These are phyloP conservation scores for Limnodromus scolopaceus DNA, from an alignment of 2,797 vertebrate species.

Conservation along the genomic window DNA sequence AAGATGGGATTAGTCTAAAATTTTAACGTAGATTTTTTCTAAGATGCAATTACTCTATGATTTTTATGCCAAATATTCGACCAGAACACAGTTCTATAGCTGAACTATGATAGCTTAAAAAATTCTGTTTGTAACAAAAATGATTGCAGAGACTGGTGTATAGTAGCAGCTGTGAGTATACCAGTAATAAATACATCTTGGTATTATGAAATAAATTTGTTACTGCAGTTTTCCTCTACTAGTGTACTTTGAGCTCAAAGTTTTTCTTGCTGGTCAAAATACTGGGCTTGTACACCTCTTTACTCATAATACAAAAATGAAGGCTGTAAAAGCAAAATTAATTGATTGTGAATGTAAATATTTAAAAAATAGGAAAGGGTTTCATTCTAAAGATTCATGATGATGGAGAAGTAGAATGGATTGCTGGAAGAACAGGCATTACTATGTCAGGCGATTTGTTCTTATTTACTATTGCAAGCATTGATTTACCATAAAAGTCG, in stretches of 20 bases:
- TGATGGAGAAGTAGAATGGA: neutral
- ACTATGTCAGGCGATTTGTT: neutral
- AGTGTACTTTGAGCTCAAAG: neutral
- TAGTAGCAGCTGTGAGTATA: neutral
- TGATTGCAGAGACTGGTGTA: neutral
- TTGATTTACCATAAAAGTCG: constrained; percentile 10
- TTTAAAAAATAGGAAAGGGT: neutral
- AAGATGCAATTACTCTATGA: neutral
- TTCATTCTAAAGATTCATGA: neutral
- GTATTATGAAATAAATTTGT: neutral
- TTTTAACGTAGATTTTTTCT: neutral
- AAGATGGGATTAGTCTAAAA: neutral
- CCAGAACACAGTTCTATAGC: neutral
- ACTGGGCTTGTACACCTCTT: neutral
- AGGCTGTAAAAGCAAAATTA: neutral
- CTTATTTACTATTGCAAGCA: constrained; percentile 12
- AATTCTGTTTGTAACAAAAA: neutral
- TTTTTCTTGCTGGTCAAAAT: neutral
- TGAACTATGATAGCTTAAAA: neutral
- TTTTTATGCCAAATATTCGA: neutral
- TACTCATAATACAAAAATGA: neutral
- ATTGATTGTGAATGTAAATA: neutral
- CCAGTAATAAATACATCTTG: neutral
- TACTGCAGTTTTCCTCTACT: neutral
- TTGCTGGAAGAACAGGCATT: neutral